Evolutionary conservation across 1,140 invertebrate species (phyloP), one percentile per base, ranked within the genome.

Genomic region (Drosophila repleta): DNA sequence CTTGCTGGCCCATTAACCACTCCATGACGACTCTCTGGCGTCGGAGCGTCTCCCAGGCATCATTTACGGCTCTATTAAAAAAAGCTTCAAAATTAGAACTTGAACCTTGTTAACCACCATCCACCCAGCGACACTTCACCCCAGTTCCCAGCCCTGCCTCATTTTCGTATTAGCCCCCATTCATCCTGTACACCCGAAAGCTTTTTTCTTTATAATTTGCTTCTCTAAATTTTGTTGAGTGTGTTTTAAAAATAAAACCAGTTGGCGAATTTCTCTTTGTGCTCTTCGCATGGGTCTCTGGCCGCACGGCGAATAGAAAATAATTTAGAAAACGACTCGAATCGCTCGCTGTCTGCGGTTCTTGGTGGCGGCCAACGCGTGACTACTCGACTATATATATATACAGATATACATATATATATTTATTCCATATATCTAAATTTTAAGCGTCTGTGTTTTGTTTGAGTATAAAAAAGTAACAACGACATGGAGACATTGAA

Each of bases 271-370:
- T 72, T 72, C 78, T 85, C 78, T 85, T 67, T 63, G 37, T 39
- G 58, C 80, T 84, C 80, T 85, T 75, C 53, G 56, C 49, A 49
- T 13, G 45, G 65, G 39, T 55, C 45, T 45, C n/a, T 56, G 17
- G 64, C 29, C 20, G 39, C 24, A 56, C 76, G 18, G 45, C 20
- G 17, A 74, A 69, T 87, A 64, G 82, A 82, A 85, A 85, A 67
- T 88, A 87, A 79, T 88, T 88, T 68, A 83, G 83, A 88, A 87
- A 83, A 83, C 82, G 72, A 79, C 78, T 87, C 83, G 73, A 88
- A 87, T 87, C 82, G 82, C 79, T 82, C 74, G 63, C 58, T 39
- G 73, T 76, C 67, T 76, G 75, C 65, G 71, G 66, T 70, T 61
- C 20, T 66, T 51, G 75, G 76, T 85, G 74, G 32, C 77, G 70